Evolutionary conservation across 2,113 vertebrate species (phyloP).

Genomic region (Mixornis gularis): DNA sequence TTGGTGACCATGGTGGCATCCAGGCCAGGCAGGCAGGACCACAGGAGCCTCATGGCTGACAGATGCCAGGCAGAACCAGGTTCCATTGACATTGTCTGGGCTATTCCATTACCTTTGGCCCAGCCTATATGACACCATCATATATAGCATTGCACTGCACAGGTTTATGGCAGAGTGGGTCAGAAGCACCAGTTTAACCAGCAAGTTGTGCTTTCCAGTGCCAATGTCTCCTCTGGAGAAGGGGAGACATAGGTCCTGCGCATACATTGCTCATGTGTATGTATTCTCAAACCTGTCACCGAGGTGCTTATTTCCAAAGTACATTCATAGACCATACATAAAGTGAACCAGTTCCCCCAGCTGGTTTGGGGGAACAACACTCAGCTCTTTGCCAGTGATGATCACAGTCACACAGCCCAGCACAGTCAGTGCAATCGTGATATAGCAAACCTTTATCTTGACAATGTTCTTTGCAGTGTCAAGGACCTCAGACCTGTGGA

Average conservation of each 20-base stretch:
- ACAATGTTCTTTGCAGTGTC: background rate
- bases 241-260: background rate
- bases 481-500: background rate
- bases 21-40: background rate
- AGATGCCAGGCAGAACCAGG: background rate
- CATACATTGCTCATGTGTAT: background rate
- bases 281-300: background rate
- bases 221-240: background rate
- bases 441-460: constrained; percentile 55
- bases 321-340: rapidly evolving
- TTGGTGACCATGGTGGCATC: background rate
- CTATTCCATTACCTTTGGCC: background rate
- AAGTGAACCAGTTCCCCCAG: background rate
- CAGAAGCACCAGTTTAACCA: background rate
- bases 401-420: constrained; percentile 50
- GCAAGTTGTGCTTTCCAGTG: background rate
- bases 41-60: background rate
- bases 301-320: background rate
- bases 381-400: constrained; percentile 52
- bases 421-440: constrained; percentile 45
- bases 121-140: background rate
- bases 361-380: too few relatives aligned
- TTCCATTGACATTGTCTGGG: background rate
- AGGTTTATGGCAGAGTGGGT: background rate
- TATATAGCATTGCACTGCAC: background rate